phyloP scores from a whole-genome alignment of 2,113 vertebrate genomes.

The Rhea americana region DNA sequence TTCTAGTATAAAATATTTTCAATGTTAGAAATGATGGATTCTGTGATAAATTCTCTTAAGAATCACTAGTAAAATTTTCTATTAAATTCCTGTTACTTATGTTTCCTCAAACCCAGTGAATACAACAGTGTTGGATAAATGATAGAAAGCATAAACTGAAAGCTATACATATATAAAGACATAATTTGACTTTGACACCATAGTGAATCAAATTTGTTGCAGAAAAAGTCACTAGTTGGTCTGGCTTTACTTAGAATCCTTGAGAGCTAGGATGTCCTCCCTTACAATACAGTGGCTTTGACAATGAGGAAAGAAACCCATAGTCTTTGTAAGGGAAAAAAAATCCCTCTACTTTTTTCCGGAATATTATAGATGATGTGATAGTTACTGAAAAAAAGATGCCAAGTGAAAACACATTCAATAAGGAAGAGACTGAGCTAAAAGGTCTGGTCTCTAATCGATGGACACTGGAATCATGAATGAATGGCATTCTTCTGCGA shows the following conservation, averaged over 20 bases:
- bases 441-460: not conserved
- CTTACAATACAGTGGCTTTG: not conserved
- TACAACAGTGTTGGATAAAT: not conserved
- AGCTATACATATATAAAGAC: not conserved
- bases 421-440: not conserved
- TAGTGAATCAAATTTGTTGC: not conserved
- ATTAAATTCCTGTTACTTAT: not conserved
- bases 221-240: not conserved
- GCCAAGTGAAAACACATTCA: not conserved
- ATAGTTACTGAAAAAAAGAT: not conserved
- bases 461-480: fast-evolving
- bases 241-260: not conserved
- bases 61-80: not conserved
- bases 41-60: not conserved
- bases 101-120: too few species aligned
- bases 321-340: not conserved
- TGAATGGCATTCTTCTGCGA: not conserved
- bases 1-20: not conserved
- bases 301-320: not conserved
- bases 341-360: not conserved
- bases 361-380: not conserved
- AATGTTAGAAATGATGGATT: not conserved
- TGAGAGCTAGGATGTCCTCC: not conserved
- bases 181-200: not conserved
- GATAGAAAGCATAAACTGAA: constrained; percentile 21